These are phyloP conservation scores for Acanthosepion esculentum DNA, from an alignment of 2,888 invertebrate species.

Conservation along the genomic window DNA sequence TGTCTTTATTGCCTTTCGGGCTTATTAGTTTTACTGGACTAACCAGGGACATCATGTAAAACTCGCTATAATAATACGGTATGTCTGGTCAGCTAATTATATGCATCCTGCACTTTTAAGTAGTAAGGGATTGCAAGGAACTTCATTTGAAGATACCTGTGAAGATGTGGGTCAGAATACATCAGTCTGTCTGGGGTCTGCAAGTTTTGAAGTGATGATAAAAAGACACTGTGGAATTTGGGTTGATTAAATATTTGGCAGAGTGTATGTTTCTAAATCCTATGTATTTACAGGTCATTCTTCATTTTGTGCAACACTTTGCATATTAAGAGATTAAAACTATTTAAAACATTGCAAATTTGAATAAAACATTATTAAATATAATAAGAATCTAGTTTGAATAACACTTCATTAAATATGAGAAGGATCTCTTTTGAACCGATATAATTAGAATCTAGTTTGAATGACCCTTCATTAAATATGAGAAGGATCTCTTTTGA, in stretches of 20 bases:
- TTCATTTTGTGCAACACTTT: not conserved
- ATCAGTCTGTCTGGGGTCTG: not conserved
- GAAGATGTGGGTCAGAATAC: not conserved
- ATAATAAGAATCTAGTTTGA: too few species aligned
- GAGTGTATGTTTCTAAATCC: not conserved
- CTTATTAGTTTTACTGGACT: not conserved
- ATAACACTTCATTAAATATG: too few species aligned
- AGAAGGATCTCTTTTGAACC: too few species aligned
- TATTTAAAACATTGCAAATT: too few species aligned
- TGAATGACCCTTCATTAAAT: too few species aligned
- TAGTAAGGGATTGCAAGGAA: not conserved
- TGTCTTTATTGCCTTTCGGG: not conserved
- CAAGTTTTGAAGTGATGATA: not conserved
- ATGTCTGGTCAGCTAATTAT: not conserved
- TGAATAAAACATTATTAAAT: too few species aligned
- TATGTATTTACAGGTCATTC: not conserved
- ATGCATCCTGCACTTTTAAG: not conserved
- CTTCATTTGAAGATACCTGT: not conserved
- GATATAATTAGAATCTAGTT: too few species aligned
- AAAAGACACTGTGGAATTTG: not conserved
- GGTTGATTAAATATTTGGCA: not conserved
- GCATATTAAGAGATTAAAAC: too few species aligned
- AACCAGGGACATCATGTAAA: not conserved
- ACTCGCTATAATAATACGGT: not conserved
- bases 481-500: too few species aligned